Evolutionary conservation across 1,140 invertebrate genomes (phyloP).

Genomic region (Bradysia coprophila): DNA sequence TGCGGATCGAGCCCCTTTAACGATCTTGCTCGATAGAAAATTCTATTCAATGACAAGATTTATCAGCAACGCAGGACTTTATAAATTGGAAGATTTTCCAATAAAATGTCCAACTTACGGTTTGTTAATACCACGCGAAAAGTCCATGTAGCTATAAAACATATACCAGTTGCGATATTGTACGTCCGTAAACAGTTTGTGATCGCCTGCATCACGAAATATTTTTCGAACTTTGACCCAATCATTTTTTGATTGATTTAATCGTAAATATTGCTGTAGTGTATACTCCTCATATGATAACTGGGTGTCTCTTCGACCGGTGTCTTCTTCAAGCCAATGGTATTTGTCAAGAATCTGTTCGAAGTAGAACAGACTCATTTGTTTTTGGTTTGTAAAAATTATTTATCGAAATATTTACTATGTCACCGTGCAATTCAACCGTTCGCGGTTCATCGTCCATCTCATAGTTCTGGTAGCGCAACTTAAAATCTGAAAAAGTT

Average conservation of each 20-base stretch:
- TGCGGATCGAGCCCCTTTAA: background rate
- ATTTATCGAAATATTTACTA: background rate
- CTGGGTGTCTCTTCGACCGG: background rate
- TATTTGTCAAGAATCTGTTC: background rate
- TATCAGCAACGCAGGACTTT: background rate
- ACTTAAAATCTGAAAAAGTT: background rate
- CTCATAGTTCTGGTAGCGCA: background rate
- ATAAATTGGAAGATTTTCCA: background rate
- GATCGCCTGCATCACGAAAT: background rate
- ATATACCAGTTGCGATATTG: background rate
- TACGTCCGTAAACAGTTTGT: background rate
- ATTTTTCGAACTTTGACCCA: background rate
- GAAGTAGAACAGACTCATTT: background rate
- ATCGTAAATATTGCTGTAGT: background rate
- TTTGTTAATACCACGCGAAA: background rate
- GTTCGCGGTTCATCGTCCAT: background rate
- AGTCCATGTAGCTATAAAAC: background rate
- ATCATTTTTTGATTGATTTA: background rate
- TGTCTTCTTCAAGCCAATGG: background rate
- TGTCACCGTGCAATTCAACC: background rate
- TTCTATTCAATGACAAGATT: background rate
- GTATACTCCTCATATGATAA: background rate
- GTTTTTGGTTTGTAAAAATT: background rate
- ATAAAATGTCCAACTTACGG: background rate
- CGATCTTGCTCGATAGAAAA: background rate